Evolutionary conservation across 2,113 vertebrate genomes (phyloP).

Genomic region (Prochilodus magdalenae): DNA sequence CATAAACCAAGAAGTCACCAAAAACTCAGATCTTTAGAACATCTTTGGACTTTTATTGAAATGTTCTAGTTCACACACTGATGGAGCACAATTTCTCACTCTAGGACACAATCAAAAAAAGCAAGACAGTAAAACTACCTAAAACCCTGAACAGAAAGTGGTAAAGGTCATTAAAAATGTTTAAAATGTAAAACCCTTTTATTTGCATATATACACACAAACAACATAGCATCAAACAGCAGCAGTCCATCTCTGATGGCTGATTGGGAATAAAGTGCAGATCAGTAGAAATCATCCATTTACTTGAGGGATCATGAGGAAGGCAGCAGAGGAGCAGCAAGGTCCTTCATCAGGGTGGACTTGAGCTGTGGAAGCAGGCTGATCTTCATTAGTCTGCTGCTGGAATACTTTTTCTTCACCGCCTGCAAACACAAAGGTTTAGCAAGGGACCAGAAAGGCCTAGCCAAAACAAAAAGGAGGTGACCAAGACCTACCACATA

Average conservation of each 20-base stretch:
- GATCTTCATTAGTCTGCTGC: conserved; percentile 84
- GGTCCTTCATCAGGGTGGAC: conserved; percentile 68
- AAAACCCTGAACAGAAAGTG: background rate
- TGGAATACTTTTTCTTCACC: conserved; percentile 88
- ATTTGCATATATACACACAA: conserved; percentile 40
- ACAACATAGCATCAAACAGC: conserved; percentile 37
- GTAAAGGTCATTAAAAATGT: conserved; percentile 1
- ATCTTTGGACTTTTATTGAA: conserved; percentile 43
- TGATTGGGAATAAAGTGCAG: conserved; percentile 68
- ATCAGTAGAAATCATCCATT: background rate
- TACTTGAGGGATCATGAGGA: conserved; percentile 32
- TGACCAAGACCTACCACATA: conserved; percentile 79
- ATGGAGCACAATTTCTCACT: background rate
- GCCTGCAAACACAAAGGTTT: conserved; percentile 72
- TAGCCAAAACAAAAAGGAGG: background rate
- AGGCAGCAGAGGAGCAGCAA: conserved; percentile 76
- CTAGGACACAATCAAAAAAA: background rate
- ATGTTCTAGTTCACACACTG: background rate
- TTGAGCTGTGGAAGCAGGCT: conserved; percentile 86
- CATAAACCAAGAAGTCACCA: background rate
- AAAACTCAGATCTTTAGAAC: background rate
- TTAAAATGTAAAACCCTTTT: conserved; percentile 28
- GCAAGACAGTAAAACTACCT: background rate
- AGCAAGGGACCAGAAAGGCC: background rate
- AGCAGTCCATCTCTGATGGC: conserved; percentile 48